These are phyloP conservation scores for Eledone cirrhosa DNA, from an alignment of 2,888 invertebrate species.

Conservation along the genomic window DNA sequence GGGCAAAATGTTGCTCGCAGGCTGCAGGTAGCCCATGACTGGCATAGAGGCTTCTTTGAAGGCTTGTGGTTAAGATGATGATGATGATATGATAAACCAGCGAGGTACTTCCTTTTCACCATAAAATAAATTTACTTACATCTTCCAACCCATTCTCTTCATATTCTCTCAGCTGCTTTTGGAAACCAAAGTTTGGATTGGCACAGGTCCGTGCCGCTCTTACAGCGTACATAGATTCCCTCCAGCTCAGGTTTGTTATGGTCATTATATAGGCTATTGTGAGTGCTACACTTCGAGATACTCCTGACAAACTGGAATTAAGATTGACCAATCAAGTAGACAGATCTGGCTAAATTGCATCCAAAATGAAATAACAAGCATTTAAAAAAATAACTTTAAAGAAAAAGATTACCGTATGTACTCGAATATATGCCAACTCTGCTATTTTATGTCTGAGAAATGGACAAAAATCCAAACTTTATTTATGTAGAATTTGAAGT, in stretches of 20 bases:
- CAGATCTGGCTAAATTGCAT: too few relatives aligned
- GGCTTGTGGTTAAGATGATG: background rate
- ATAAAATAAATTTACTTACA: conserved; percentile 41
- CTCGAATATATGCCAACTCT: too few relatives aligned
- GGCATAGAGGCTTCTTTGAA: too few relatives aligned
- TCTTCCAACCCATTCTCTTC: conserved; percentile 52
- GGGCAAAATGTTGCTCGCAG: too few relatives aligned
- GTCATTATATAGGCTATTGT: conserved; percentile 97
- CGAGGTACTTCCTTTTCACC: background rate
- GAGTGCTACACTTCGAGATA: conserved; percentile 95
- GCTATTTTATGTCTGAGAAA: too few relatives aligned
- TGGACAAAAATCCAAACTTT: too few relatives aligned
- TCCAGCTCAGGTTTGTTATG: conserved; percentile 87
- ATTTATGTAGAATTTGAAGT: too few relatives aligned
- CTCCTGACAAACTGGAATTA: conserved; percentile 83
- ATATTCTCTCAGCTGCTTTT: conserved; percentile 88
- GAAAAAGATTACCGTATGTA: background rate
- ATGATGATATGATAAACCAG: background rate
- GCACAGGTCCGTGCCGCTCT: conserved; percentile 90
- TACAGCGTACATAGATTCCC: conserved; percentile 91
- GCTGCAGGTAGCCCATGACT: too few relatives aligned
- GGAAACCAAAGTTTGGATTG: conserved; percentile 96
- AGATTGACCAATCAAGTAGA: conserved; percentile 34
- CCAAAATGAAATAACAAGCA: conserved; percentile 10
- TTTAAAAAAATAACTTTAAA: background rate